Evolutionary conservation across 2,113 vertebrate genomes (phyloP).

Genomic region (Struthidea cinerea): DNA sequence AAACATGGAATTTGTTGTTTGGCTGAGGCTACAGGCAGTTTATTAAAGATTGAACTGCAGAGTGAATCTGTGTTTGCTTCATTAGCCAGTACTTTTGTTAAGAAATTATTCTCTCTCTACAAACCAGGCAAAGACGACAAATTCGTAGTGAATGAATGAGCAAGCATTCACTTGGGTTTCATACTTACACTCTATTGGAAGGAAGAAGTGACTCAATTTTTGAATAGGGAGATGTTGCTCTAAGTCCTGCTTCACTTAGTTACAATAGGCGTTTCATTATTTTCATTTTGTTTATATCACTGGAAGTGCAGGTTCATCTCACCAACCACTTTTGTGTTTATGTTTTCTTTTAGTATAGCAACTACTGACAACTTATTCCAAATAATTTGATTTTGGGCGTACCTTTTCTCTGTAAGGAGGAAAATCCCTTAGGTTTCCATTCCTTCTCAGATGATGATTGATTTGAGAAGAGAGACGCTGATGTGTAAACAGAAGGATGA

Average conservation of each 20-base stretch:
- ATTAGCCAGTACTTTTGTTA: neutral
- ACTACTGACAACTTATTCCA: neutral
- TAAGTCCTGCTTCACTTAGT: constrained; percentile 18
- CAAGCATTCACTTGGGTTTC: neutral
- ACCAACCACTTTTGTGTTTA: neutral
- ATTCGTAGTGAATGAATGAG: neutral
- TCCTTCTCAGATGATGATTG: neutral
- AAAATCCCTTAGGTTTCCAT: constrained; percentile 32
- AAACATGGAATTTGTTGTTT: neutral
- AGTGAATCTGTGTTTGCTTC: neutral
- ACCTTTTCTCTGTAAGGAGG: neutral
- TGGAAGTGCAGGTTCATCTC: constrained; percentile 18
- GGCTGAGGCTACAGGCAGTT: neutral
- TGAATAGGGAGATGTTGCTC: neutral
- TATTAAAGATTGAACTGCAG: neutral
- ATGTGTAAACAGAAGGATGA: neutral
- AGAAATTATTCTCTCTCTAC: neutral
- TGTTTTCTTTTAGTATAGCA: constrained; percentile 31
- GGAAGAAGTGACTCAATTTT: constrained; percentile 18
- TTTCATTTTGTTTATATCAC: constrained; percentile 17
- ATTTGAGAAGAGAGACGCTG: neutral
- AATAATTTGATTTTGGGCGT: neutral
- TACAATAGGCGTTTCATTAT: constrained; percentile 42
- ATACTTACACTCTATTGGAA: neutral
- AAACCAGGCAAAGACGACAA: neutral